These are phyloP conservation scores for Camponotus fellah DNA, from an alignment of 2,888 invertebrate genomes.

Conservation along the genomic window DNA sequence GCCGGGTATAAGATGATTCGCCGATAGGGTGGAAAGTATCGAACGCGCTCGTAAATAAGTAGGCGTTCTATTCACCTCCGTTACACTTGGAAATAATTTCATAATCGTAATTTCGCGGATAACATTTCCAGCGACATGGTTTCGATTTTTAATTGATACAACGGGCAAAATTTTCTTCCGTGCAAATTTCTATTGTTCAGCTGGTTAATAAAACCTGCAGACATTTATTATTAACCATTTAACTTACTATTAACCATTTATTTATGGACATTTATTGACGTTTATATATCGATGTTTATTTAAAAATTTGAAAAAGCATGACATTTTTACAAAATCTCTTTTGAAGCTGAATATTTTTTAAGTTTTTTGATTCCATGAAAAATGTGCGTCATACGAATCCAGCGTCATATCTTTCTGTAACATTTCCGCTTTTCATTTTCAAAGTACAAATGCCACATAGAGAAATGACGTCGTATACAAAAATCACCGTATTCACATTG, in stretches of 20 bases:
- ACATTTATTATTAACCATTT: too few relatives aligned
- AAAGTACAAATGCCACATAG: conserved; percentile 27
- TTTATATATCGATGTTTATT: not conserved
- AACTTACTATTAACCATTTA: too few relatives aligned
- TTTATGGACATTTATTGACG: too few relatives aligned
- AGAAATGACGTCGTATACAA: conserved; percentile 36
- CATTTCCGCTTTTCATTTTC: conserved; percentile 21
- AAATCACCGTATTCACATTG: conserved; percentile 42
- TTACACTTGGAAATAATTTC: conserved; percentile 5
- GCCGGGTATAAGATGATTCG: conserved; percentile 54
- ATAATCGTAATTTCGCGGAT: not conserved
- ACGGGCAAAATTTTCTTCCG: not conserved
- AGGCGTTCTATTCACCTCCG: conserved; percentile 19
- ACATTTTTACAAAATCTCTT: not conserved
- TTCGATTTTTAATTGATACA: not conserved
- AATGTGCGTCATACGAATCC: not conserved
- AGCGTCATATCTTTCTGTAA: not conserved
- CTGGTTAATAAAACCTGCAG: not conserved
- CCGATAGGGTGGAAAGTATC: conserved; percentile 48
- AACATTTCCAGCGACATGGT: not conserved
- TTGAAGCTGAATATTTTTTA: not conserved
- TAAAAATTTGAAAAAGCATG: not conserved
- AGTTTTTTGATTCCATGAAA: conserved; percentile 18
- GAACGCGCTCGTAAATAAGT: conserved; percentile 49
- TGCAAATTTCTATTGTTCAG: not conserved